phyloP scores from a whole-genome alignment of 1,140 invertebrate species.

The Conus ventricosus region DNA sequence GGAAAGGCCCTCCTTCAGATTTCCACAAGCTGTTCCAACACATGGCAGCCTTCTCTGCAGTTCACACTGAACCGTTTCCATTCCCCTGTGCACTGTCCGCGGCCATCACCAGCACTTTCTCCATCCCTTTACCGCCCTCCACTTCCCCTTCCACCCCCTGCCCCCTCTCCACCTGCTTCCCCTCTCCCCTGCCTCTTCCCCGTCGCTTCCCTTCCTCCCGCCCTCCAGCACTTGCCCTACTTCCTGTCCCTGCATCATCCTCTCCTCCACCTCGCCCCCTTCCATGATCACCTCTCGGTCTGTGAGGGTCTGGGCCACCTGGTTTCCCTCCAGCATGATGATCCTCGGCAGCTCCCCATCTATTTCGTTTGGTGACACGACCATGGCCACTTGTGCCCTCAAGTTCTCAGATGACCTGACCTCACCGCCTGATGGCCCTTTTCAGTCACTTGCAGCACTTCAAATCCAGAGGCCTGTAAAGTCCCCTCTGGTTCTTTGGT shows the following conservation, averaged over 20 bases:
- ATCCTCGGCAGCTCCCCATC: conserved; percentile 4
- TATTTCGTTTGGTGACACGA: conserved; percentile 13
- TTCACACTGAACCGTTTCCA: too few species aligned
- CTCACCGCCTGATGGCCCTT: neutral
- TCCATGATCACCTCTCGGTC: neutral
- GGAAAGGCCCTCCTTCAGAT: too few species aligned
- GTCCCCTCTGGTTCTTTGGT: neutral
- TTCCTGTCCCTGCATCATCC: too few species aligned
- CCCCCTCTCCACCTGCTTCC: neutral
- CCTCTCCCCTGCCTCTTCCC: neutral
- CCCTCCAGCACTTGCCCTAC: neutral
- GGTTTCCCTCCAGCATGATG: neutral
- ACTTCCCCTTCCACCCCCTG: neutral
- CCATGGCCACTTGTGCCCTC: neutral
- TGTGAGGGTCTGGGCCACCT: neutral
- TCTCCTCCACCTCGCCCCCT: neutral
- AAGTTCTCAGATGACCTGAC: neutral
- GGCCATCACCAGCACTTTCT: conserved; percentile 11
- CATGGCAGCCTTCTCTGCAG: neutral
- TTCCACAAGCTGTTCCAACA: too few species aligned
- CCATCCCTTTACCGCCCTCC: neutral
- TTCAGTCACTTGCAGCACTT: conserved; percentile 6
- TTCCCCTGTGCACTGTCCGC: neutral
- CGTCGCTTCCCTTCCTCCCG: neutral
- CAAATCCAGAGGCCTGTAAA: neutral